Conservation (phyloP, 2,113 vertebrate species). For the Turnix velox region DNA sequence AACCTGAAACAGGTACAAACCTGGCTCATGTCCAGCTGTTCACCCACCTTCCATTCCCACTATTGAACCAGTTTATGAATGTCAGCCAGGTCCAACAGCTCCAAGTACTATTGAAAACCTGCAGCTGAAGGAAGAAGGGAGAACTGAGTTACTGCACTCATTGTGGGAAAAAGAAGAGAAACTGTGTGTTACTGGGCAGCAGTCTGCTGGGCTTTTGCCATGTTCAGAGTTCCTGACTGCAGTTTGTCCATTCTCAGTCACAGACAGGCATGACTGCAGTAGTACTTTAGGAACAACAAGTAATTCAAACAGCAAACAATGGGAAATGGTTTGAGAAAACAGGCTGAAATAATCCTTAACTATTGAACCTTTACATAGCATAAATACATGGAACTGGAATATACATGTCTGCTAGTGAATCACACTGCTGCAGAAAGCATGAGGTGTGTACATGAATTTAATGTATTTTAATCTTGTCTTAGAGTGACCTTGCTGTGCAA, state of each 20-base stretch:
- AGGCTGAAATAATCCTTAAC: background rate
- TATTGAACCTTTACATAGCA: background rate
- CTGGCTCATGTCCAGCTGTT: too few relatives aligned
- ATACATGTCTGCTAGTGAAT: background rate
- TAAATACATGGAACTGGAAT: background rate
- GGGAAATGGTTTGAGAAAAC: background rate
- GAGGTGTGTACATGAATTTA: background rate
- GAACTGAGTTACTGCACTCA: background rate
- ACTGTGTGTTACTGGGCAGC: background rate
- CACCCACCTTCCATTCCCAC: background rate
- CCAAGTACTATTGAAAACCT: background rate
- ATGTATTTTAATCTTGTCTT: background rate
- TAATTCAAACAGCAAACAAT: background rate
- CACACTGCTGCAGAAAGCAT: background rate
- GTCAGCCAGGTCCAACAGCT: background rate
- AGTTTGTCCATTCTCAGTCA: background rate
- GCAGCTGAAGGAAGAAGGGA: background rate
- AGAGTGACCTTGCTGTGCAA: constrained; percentile 90
- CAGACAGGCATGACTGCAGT: too few relatives aligned
- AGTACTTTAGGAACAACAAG: background rate
- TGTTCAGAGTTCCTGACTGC: background rate
- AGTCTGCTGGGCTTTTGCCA: background rate
- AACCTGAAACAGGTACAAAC: too few relatives aligned
- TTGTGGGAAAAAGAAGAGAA: background rate
- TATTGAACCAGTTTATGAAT: background rate